Base-by-base conservation (phyloP, 2,888 invertebrate species). In the Tenthredo livida region DNA sequence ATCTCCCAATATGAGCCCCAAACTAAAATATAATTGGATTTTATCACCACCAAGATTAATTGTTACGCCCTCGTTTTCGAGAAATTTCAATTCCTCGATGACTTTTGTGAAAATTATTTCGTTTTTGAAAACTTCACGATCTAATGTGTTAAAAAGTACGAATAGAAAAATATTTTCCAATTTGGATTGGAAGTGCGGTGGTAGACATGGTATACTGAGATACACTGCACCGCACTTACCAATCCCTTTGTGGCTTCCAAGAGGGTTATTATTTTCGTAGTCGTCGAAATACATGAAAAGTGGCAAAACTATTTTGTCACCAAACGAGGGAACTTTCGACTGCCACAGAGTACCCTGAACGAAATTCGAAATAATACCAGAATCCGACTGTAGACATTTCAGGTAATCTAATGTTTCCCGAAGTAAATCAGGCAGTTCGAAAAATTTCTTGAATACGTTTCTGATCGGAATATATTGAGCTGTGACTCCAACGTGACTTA, bases 151-250 rank as follows among this genome's bases (percentile, higher is more conserved):
- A 29, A 85, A 84, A 12, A 85, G 58, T 12, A 86, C 50, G 61
- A 84, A 85, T 5, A 87, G 54, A 83, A 87, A 88, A 58, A 87
- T 87, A 43, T 87, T 86, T 40, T 86, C 72, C 21, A 87, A 70
- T 75, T 86, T 85, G 6, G 87, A 84, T 80, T 86, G 85, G 77
- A 85, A 87, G 40, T 70, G 37, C 12, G 86, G 86, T 58, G 87
- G 87, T 12, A 87, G 61, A 58, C 85, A 85, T 9, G 86, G 85
- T n/a, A 87, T 78, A 47, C 84, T 84, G 0, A 86, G 58, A 83
- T 88, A 88, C 1, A 88, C 84, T 50, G 86, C 87, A 17, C 87
- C 87, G 43, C 86, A 85, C 54, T 88, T 85, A 17, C 85, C 73
- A 6, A 86, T 61, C n/a, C 86, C 86, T 47, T 75, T 75, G 72